Percentiles rank a stretch among this genome's conserved stretches.
phyloP scores from a whole-genome alignment of 2,797 vertebrate genomes.

The Rhadinocentrus ornatus region DNA sequence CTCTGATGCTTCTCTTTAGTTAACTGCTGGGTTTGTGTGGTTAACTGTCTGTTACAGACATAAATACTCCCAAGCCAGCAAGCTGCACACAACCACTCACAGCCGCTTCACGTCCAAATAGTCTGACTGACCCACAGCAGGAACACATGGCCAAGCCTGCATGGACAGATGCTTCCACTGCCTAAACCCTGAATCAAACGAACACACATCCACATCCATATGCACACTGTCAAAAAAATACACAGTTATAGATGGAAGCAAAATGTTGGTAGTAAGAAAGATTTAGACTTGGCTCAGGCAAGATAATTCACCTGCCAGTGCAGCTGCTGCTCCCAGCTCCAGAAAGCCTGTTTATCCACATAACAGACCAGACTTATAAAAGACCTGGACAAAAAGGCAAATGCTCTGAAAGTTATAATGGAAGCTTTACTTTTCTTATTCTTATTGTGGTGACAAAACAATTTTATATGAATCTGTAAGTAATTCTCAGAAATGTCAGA shows the following conservation, averaged over 20 bases:
- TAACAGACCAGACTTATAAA: slow-evolving; percentile 28
- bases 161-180: slow-evolving; percentile 64
- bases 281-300: slow-evolving; percentile 34
- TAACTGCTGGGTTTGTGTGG: slow-evolving; percentile 65
- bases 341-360: slow-evolving; percentile 48
- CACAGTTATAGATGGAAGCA: background rate
- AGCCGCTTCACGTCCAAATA: slow-evolving; percentile 61
- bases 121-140: slow-evolving; percentile 68
- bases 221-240: slow-evolving; percentile 15
- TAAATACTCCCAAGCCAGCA: slow-evolving; percentile 63
- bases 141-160: slow-evolving; percentile 47
- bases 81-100: slow-evolving; percentile 42
- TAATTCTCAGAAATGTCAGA: background rate
- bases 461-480: slow-evolving; percentile 9
- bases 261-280: slow-evolving; percentile 22
- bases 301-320: slow-evolving; percentile 55
- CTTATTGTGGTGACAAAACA: background rate
- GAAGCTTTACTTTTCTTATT: slow-evolving; percentile 17
- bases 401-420: slow-evolving; percentile 43
- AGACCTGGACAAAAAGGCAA: slow-evolving; percentile 33
- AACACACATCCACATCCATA: slow-evolving; percentile 10
- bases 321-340: slow-evolving; percentile 44
- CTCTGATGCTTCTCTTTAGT: slow-evolving; percentile 53
- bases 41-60: slow-evolving; percentile 68
- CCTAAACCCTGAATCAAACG: slow-evolving; percentile 32